Evolutionary conservation across 2,113 vertebrate species (phyloP), one percentile per base, ranked within the genome.

Genomic region (Lepus europaeus): DNA sequence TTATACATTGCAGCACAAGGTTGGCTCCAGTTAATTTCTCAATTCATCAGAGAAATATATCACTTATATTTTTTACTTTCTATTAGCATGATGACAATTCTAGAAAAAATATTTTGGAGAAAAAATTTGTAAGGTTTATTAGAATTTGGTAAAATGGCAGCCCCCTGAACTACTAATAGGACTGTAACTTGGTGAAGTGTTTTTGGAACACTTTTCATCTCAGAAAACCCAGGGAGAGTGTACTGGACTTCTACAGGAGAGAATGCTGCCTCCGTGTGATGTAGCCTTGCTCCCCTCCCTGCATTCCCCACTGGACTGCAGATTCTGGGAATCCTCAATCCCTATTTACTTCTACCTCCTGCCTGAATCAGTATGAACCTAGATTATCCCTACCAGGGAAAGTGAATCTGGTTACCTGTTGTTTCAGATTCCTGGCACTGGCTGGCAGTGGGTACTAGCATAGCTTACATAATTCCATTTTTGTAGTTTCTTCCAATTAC

Each of bases 11-110:
- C 45, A 45, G 45, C 45, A 45, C 45, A 7, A 45, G 45, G 45
- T 45, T 45, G 45, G 45, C 45, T 45, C n/a, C 23, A 84, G 63
- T 39, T 92, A 53, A 90, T 88, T 95, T 95, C 77, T 63, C 68
- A 80, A 73, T 88, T 88, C 16, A 51, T 77, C 16, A 76, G 68
- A 82, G 51, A 29, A 22, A 76, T 45, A 23, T 70, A 14, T 77
- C 36, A 84, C 20, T 53, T 14, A 12, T 56, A 27, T 23, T 4
- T 87, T 84, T 89, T 69, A 63, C 25, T 56, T 86, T 93, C 59
- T 49, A 51, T 69, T 85, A 56, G 23, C 33, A 89, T 68, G 17
- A 39, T 76, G 53, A 84, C 31, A 90, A 91, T 74, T 73, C 63
- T 74, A 45, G 36, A 80, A 85, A 66, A 69, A 33, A 6, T 73